phyloP scores from a whole-genome alignment of 2,113 vertebrate genomes.

The Hepsetus odoe region DNA sequence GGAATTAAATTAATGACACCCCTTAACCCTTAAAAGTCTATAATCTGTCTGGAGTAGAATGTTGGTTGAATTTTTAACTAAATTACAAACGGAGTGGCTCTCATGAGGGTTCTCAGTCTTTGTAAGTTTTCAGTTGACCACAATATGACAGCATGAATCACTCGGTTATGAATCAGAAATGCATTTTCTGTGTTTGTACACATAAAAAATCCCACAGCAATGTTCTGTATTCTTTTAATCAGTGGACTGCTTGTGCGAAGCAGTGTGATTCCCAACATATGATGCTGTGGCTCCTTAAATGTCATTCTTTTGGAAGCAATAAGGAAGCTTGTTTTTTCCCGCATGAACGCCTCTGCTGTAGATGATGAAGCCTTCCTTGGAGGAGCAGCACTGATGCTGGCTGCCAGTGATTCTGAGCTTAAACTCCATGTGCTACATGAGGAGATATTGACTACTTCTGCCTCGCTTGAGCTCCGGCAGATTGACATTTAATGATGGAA shows the following conservation, averaged over 20 bases:
- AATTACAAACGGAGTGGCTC: background rate
- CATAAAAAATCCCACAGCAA: background rate
- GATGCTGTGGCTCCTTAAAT: slow-evolving; percentile 42
- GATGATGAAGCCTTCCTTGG: slow-evolving; percentile 65
- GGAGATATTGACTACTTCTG: slow-evolving; percentile 73
- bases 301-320: slow-evolving; percentile 63
- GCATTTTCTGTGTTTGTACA: background rate
- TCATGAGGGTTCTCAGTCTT: background rate
- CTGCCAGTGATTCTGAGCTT: slow-evolving; percentile 61
- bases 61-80: background rate
- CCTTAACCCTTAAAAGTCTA: no score
- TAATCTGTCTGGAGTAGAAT: no score
- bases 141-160: background rate
- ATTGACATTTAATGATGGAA: slow-evolving; percentile 72
- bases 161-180: background rate
- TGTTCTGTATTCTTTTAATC: background rate
- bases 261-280: slow-evolving; percentile 24
- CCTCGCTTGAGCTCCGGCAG: slow-evolving; percentile 65
- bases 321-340: slow-evolving; percentile 63
- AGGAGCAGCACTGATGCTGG: slow-evolving; percentile 61
- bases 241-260: background rate
- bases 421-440: slow-evolving; percentile 65
- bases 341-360: slow-evolving; percentile 64
- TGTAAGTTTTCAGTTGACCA: background rate
- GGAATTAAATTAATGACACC: no score